Evolutionary conservation across 2,113 vertebrate species (phyloP), one percentile per base, ranked within the genome.

Genomic region (Hydrolagus affinis): DNA sequence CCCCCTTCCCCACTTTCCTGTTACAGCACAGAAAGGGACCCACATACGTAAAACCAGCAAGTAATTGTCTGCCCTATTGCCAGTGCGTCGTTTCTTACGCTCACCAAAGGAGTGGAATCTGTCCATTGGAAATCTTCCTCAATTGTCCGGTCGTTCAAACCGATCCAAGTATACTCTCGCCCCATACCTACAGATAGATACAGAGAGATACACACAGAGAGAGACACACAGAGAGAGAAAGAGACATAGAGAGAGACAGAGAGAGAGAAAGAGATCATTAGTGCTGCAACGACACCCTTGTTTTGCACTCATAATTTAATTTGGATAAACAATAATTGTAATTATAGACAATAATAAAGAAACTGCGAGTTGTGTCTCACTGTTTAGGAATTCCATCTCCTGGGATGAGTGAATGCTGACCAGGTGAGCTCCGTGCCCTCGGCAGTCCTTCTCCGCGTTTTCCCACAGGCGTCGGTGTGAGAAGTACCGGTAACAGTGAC

Each of bases 91-190:
- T 44, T 44, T 4, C 7, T 15, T n/a, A 11, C 2, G 71, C 95
- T 95, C 90, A 98, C 97, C 95, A 97, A 87, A 68, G 90, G 96
- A 0, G 95, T 96, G 91, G 95, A 97, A 90, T 99, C 97, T 0
- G 96, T 98, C 97, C 97, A 99, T 89, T 98, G 97, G 90, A 99
- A 99, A 85, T 99, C 97, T 30, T 96, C 94, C 89, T 99, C 97
- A 89, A 99, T 97, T 0, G 96, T 98, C n/a, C 96, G 91, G 89
- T 99, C 97, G 0, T 98, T 99, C 68, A 99, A 91, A 25, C 97
- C 97, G 0, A 99, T 96, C 97, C 97, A 99, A 0, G 96, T 96
- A 90, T 99, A 98, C 87, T 98, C 97, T 0, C 95, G 97, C 71
- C 96, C 96, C 4, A 98, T 94, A 23, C 95, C 97, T 99, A 88